phyloP scores from a whole-genome alignment of 2,797 vertebrate genomes.

The Trachops cirrhosus region DNA sequence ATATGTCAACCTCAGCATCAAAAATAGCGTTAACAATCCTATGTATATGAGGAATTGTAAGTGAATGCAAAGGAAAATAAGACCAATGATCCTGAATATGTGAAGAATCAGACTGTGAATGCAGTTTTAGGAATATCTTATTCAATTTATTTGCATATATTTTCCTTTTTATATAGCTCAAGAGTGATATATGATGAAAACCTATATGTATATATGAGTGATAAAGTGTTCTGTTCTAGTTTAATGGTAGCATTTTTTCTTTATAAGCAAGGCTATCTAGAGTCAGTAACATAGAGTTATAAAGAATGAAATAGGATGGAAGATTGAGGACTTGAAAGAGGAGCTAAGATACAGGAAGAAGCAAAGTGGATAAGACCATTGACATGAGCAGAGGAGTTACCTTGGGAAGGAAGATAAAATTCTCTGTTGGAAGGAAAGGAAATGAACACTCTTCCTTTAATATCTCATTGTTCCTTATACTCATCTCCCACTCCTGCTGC shows the following conservation, averaged over 20 bases:
- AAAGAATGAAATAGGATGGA: slow-evolving; percentile 25
- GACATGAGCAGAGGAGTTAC: neutral
- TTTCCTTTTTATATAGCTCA: neutral
- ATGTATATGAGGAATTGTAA: neutral
- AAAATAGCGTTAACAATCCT: neutral
- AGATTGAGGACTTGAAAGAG: neutral
- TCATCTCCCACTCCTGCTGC: neutral
- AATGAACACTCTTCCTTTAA: neutral
- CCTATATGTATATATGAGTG: neutral
- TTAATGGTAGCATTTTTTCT: slow-evolving; percentile 4
- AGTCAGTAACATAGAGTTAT: neutral
- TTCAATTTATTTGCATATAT: neutral
- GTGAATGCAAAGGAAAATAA: neutral
- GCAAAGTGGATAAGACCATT: neutral
- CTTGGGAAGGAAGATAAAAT: neutral
- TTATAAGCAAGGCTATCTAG: neutral
- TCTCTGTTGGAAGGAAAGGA: neutral
- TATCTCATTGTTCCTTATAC: neutral
- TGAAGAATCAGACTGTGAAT: neutral
- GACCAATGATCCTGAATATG: neutral
- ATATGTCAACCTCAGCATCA: neutral
- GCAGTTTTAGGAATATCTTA: neutral
- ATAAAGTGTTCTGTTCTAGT: neutral
- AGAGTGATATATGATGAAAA: neutral
- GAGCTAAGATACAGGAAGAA: neutral